phyloP scores from a whole-genome alignment of 2,113 vertebrate species.

The Sitta europaea region DNA sequence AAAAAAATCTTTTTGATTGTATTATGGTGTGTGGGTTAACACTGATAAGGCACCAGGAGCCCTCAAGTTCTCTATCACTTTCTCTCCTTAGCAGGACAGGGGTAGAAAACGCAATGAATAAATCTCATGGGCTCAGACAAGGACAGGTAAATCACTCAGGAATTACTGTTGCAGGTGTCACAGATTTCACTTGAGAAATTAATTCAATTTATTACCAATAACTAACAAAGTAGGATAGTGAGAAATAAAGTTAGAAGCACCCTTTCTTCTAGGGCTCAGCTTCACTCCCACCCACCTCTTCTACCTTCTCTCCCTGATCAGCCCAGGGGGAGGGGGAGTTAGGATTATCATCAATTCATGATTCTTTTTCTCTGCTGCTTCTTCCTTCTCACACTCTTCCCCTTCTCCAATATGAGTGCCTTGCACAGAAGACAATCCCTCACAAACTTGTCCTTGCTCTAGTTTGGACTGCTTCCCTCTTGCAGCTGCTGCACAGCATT shows the following conservation, averaged over 20 bases:
- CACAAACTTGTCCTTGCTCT: neutral
- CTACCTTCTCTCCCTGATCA: neutral
- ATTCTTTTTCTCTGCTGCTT: neutral
- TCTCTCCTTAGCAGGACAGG: neutral
- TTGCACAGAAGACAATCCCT: neutral
- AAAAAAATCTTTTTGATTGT: neutral
- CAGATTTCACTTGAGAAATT: neutral
- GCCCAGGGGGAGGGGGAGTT: fast-evolving
- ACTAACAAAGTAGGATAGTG: neutral
- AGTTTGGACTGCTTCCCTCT: neutral
- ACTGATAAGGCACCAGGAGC: neutral
- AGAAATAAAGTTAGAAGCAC: neutral
- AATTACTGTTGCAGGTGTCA: neutral
- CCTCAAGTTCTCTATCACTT: neutral
- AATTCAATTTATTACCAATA: neutral
- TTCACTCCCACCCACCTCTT: neutral
- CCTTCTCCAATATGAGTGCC: neutral
- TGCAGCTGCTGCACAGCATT: neutral
- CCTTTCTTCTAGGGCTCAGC: neutral
- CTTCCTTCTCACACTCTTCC: neutral
- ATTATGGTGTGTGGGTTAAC: neutral
- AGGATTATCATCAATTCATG: neutral
- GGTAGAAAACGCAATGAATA: neutral
- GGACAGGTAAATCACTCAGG: neutral
- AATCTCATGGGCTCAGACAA: neutral